Evolutionary conservation across 92 coral and sea anemone genomes (phyloP), one percentile per base, ranked within the genome.

Genomic region (Bergia sp.): DNA sequence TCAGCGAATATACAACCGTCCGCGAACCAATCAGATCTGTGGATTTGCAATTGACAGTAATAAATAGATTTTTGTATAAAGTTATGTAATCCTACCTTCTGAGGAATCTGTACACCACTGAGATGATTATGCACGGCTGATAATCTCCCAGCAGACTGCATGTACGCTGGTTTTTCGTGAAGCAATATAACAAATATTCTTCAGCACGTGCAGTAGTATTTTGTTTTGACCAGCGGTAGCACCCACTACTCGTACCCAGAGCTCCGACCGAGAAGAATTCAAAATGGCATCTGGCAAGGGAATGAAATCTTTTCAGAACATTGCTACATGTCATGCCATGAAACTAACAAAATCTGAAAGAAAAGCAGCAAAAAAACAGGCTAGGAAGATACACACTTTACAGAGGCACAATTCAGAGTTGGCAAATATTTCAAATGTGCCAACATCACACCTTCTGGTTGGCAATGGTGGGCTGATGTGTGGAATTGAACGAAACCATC

Each of bases 381-480:
- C 86, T 38, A 94, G 92, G 90, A 93, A 94, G 85, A 73, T 94
- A 1, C 91, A 94, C 88, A 78, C 89, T n/a, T 89, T 97, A 71
- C 91, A 91, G 40, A 92, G 86, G 87, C 93, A 92, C 77, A 91
- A 87, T 49, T 49, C 90, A 15, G 97, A 96, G 49, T 83, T 94
- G 36, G 93, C 95, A 39, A 90, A 77, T 36, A 43, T 97, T 43
- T 96, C 98, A 39, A 89, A 90, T 49, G 86, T 76, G 38, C 98
- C 99, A 2, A 94, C 99, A 53, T 79, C 92, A 41, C 95, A 97
- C 86, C 79, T 97, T 82, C 82, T 97, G 76, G 93, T 97, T 44
- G 96, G 96, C 76, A 97, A 97, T 89, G 99, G 99, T 29, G 99
- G 99, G 4, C 61, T 97, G 43, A 96, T 94, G 96, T 96, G 98